A percentile compares a stretch with the other conserved stretches of the same genome.
Evolutionary conservation across 2,888 invertebrate genomes (phyloP).

Genomic region (Thera britannica): DNA sequence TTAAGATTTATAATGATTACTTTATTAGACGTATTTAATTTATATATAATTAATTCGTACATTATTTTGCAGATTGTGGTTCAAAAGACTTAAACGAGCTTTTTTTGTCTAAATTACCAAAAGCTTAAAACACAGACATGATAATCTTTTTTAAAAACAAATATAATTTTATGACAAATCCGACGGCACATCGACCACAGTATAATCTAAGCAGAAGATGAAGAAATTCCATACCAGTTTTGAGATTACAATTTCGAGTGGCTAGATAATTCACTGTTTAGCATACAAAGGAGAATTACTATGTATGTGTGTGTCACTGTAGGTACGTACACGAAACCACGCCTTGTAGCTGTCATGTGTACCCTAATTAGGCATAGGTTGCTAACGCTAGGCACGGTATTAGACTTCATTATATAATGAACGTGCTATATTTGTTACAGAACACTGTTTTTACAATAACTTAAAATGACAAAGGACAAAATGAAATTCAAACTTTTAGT

Average conservation of each 20-base stretch:
- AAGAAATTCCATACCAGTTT: conserved; percentile 82
- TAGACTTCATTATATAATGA: conserved; percentile 53
- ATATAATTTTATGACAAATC: conserved; percentile 38
- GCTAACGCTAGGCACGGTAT: conserved; percentile 59
- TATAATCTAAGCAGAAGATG: conserved; percentile 72
- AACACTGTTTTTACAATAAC: conserved; percentile 8
- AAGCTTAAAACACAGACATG: neutral
- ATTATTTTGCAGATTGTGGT: neutral
- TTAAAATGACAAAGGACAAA: neutral
- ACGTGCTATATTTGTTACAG: conserved; percentile 45
- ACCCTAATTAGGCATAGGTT: conserved; percentile 80
- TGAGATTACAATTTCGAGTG: conserved; percentile 82
- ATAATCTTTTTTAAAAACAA: conserved; percentile 7
- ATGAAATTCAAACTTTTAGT: neutral
- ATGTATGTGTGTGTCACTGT: conserved; percentile 77
- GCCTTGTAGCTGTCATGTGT: conserved; percentile 81
- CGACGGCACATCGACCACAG: conserved; percentile 33
- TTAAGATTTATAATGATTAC: neutral
- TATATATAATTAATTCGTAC: neutral
- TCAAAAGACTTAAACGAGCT: conserved; percentile 21
- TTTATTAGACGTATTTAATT: neutral
- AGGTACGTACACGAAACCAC: conserved; percentile 70
- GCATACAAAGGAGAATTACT: conserved; percentile 84
- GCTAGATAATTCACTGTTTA: conserved; percentile 83
- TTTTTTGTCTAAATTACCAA: neutral